Evolutionary conservation across 2,888 invertebrate genomes (phyloP).

Genomic region (Lasioglossum lativentre): DNA sequence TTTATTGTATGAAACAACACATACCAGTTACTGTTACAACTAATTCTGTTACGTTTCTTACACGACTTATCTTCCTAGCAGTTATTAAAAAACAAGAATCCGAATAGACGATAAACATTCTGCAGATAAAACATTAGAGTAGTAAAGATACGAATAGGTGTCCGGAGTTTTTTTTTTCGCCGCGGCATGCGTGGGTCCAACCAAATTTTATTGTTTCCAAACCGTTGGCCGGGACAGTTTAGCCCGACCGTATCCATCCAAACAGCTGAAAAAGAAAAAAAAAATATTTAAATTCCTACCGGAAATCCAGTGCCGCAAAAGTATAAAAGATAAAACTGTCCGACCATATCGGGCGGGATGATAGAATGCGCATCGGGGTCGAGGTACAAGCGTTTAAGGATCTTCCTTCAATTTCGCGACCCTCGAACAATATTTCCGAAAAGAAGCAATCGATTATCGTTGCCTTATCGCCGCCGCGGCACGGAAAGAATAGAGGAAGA

Average conservation of each 20-base stretch:
- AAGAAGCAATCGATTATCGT: conserved; percentile 2
- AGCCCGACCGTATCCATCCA: not conserved
- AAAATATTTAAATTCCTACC: not conserved
- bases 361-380: not conserved
- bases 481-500: not conserved
- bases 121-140: not conserved
- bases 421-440: not conserved
- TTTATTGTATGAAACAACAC: too few relatives aligned
- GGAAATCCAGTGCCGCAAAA: not conserved
- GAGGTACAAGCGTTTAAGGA: not conserved
- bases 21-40: too few relatives aligned
- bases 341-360: not conserved
- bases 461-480: not conserved
- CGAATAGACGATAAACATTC: not conserved
- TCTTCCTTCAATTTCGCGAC: not conserved
- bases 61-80: too few relatives aligned
- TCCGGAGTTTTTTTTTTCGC: not conserved
- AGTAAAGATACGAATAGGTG: not conserved
- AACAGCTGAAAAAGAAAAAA: not conserved
- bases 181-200: not conserved
- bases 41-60: too few relatives aligned
- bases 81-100: not conserved
- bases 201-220: conserved; percentile 8
- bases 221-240: not conserved
- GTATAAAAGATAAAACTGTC: conserved; percentile 9